These are phyloP conservation scores for Crenuchus spilurus DNA, from an alignment of 2,797 vertebrate species.

Conservation along the genomic window DNA sequence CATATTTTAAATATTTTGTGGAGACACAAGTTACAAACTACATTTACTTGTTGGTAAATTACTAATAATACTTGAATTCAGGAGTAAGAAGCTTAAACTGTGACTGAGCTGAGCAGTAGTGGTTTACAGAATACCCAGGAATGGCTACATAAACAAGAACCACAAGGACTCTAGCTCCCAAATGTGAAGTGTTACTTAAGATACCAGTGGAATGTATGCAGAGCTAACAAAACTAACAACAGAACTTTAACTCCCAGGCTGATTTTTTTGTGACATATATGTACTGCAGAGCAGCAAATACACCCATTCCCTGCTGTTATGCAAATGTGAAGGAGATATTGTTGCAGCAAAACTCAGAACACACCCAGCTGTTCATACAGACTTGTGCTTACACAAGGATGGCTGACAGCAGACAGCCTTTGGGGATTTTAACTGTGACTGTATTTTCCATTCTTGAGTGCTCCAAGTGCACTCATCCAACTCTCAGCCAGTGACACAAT, in stretches of 20 bases:
- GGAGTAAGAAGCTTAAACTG: conserved; percentile 13
- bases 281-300: conserved; percentile 38
- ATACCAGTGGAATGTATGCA: conserved; percentile 30
- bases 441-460: background rate
- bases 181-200: conserved; percentile 22
- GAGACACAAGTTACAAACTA: background rate
- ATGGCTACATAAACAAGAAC: background rate
- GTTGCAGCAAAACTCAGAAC: conserved; percentile 48
- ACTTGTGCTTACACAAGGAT: conserved; percentile 66
- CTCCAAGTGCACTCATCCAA: background rate
- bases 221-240: background rate
- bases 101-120: conserved; percentile 3
- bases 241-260: background rate
- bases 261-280: conserved; percentile 12
- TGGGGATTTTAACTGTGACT: conserved; percentile 29
- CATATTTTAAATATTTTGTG: background rate
- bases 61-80: conserved; percentile 21
- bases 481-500: background rate
- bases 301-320: conserved; percentile 10
- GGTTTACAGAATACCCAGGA: background rate
- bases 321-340: conserved; percentile 36
- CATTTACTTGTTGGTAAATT: background rate
- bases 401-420: conserved; percentile 45
- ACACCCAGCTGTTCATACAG: conserved; percentile 71
- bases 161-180: background rate